phyloP scores from a whole-genome alignment of 1,140 invertebrate genomes.

The Drosophila saltans region DNA sequence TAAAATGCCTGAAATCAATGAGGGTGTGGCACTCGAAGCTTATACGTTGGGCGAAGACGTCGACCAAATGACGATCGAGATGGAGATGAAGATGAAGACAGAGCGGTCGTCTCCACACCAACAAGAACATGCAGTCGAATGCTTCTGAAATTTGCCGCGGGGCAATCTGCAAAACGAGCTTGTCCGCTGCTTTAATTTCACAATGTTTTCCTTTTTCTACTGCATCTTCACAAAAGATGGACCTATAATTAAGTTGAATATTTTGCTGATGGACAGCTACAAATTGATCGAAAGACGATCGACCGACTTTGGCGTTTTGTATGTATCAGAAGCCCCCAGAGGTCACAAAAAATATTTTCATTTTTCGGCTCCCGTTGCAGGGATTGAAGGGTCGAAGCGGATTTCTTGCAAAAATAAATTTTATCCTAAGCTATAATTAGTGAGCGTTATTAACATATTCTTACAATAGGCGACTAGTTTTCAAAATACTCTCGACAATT shows the following conservation, averaged over 20 bases:
- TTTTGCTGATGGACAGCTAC: conserved; percentile 67
- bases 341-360: conserved; percentile 58
- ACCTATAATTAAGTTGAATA: conserved; percentile 80
- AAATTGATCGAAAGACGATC: conserved; percentile 74
- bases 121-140: conserved; percentile 64
- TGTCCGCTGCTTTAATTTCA: conserved; percentile 54
- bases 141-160: conserved; percentile 78
- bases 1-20: conserved; percentile 75
- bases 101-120: conserved; percentile 2
- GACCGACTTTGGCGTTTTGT: not conserved
- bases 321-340: conserved; percentile 48
- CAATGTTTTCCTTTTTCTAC: conserved; percentile 27
- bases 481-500: too few relatives aligned
- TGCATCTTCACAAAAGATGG: conserved; percentile 45
- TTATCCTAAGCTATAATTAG: conserved; percentile 66
- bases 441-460: conserved; percentile 71
- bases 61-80: conserved; percentile 1
- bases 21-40: conserved; percentile 73
- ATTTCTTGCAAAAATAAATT: conserved; percentile 35
- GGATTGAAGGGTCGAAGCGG: conserved; percentile 15
- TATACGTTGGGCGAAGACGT: conserved; percentile 41
- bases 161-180: conserved; percentile 69
- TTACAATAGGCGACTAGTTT: conserved; percentile 48
- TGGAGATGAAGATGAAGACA: conserved; percentile 36
- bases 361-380: conserved; percentile 68